These are phyloP conservation scores for Neelides folsomi DNA, from an alignment of 2,888 invertebrate genomes.

Conservation along the genomic window DNA sequence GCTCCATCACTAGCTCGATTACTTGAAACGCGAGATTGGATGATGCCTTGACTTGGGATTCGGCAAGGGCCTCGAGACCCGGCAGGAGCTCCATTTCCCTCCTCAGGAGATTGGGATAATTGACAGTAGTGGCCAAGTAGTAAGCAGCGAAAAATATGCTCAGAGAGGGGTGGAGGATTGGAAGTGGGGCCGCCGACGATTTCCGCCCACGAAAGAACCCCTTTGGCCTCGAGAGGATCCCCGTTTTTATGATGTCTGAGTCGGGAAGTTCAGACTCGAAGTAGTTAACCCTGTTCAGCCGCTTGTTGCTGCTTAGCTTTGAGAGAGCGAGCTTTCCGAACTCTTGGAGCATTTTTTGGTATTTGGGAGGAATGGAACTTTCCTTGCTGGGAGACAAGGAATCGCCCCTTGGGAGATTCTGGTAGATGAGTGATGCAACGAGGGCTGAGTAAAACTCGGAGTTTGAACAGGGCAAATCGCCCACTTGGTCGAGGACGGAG, in stretches of 20 bases:
- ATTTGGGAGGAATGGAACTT: slow-evolving; percentile 37
- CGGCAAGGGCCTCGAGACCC: slow-evolving; percentile 34
- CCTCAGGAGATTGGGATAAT: slow-evolving; percentile 42
- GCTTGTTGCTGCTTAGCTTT: slow-evolving; percentile 39
- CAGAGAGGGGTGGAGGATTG: slow-evolving; percentile 43
- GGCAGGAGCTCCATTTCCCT: slow-evolving; percentile 44
- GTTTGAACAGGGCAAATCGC: slow-evolving; percentile 39
- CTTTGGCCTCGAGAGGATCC: slow-evolving; percentile 41
- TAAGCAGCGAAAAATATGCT: slow-evolving; percentile 46
- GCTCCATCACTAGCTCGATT: slow-evolving; percentile 42
- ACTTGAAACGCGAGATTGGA: slow-evolving; percentile 36
- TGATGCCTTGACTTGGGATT: slow-evolving; percentile 22
- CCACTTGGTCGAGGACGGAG: slow-evolving; percentile 42
- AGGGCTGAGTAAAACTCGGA: slow-evolving; percentile 40
- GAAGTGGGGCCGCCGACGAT: slow-evolving; percentile 27
- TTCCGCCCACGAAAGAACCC: slow-evolving; percentile 24
- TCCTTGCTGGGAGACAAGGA: slow-evolving; percentile 15
- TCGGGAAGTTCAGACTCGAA: slow-evolving; percentile 20
- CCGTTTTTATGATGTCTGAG: slow-evolving; percentile 36
- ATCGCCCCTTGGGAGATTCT: slow-evolving; percentile 36
- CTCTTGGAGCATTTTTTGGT: slow-evolving; percentile 42
- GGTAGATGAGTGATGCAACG: slow-evolving; percentile 41
- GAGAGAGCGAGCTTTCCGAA: slow-evolving; percentile 44
- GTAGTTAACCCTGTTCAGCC: slow-evolving; percentile 22
- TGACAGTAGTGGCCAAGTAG: slow-evolving; percentile 44